Evolutionary conservation across 2,888 invertebrate species (phyloP), one percentile per base, ranked within the genome.

Genomic region (Achlya flavicornis): DNA sequence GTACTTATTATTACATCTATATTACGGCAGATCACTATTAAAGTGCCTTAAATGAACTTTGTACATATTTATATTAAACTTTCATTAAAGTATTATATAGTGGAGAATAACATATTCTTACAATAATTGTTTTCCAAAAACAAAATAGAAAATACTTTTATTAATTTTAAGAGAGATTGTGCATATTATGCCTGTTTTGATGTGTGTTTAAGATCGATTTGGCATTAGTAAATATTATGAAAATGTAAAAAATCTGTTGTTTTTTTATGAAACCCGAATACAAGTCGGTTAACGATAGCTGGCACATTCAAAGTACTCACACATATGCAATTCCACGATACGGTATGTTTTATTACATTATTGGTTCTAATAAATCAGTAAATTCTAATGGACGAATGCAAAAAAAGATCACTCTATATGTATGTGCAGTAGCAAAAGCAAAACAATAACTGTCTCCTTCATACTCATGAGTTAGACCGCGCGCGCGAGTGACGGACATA

Each of bases 151-250:
- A 84, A 85, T 88, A 87, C 81, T 85, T 87, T 84, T 86, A 86
- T 85, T 85, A 80, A 79, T 76, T 77, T 84, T 93, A 93, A 87
- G 93, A 83, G 91, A 93, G 93, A 93, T 92, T 91, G 92, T 92
- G 93, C 92, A 92, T 92, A 92, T 90, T 91, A 90, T 91, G 93
- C 93, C 91, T 92, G 93, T 92, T 92, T 92, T 92, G 91, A 92
- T 90, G 93, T 92, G 93, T 93, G 93, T 91, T 86, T 91, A 90
- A 89, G 92, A 92, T 91, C 91, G 92, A 93, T 92, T 93, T 92
- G 91, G 91, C 86, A 92, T 91, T 91, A 93, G 93, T 92, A 93
- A 92, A 93, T 91, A 92, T 90, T 90, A 87, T 83, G 83, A 90
- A 91, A 92, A 88, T 80, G 83, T 78, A 77, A 53, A 41, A 53